Base-by-base conservation (phyloP, 2,888 invertebrate genomes). In the Gandaritis pyraliata region DNA sequence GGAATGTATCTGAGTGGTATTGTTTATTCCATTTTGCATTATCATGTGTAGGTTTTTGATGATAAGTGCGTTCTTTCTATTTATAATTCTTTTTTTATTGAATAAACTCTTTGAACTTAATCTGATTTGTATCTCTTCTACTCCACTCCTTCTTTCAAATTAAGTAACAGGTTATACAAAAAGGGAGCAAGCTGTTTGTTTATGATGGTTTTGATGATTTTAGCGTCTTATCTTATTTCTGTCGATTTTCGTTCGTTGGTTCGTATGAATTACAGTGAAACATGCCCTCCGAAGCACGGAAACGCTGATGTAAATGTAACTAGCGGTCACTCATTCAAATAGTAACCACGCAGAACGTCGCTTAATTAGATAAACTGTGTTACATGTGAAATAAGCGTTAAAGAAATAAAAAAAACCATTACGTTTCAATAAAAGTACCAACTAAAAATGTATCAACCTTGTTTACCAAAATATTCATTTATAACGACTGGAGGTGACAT, bases 21-120 rank as follows among this genome's bases (percentile, higher is more conserved):
- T 78, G 75, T 81, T 80, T 83, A 87, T 88, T 88, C 85, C 87
- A 85, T 77, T 78, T 82, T 83, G 82, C 82, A 85, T 84, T 83
- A 81, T 82, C 68, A 82, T 81, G 51, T 84, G 80, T 82, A 77
- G 84, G 81, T 84, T 78, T 83, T 64, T 84, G 77, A 76, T 86
- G 80, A 82, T 73, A 82, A 78, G 81, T 85, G 80, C 72, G 80
- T 80, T 83, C 75, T 82, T 77, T 75, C 74, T 82, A 80, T 85
- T 80, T 81, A 77, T 80, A 78, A 78, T 65, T 77, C 71, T 75
- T 83, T 81, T n/a, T 80, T 81, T 81, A 80, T 72, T 76, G 65
- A 82, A 81, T 80, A 83, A 81, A 85, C 59, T 72, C 73, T 74
- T 69, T 68, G 73, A 78, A 75, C 64, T 73, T 62, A 5, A 8